Evolutionary conservation across 2,113 vertebrate species (phyloP), one percentile per base, ranked within the genome.

Genomic region (Tupaia tana): DNA sequence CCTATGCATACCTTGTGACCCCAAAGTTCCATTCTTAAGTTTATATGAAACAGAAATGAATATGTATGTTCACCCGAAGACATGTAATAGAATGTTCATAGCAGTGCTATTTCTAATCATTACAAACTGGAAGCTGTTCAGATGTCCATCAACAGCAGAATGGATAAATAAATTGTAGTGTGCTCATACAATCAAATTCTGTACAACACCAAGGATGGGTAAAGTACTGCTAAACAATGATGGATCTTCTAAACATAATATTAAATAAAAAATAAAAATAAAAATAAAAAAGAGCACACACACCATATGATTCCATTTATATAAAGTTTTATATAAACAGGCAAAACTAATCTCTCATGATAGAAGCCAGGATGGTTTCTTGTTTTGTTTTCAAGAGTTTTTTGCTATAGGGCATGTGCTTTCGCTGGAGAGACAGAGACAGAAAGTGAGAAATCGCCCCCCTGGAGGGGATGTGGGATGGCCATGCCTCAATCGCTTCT

Each of bases 311-410:
- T 85, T 70, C 22, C 18, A 78, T n/a, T 92, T 89, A 78, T 78
- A 43, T 82, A 56, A 74, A 43, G 29, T 88, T 67, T 66, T 31
- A 74, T 66, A 91, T 79, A 84, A 84, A 84, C n/a, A 66, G 31
- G 58, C n/a, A 89, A 92, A 83, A 71, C n/a, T 89, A 52, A 89
- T 89, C 71, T 61, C 61, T 95, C 86, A 14, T 90, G 54, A 90
- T 54, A 70, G n/a, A 93, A 91, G 34, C 77, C 83, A 80, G 10
- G 54, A 80, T 90, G 67, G 16, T 43, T 43, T 43, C 6, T 43
- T 43, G 43, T 43, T 43, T 43, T 43, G 4, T 43, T 43, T 43
- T 43, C 43, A 6, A 43, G 43, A 43, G 43, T 43, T 43, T 43
- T 43, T 43, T 43, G 4, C 43, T 43, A 43, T 43, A 6, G 43